Percentiles rank a stretch among this genome's conserved stretches.
These are phyloP conservation scores for Chunga burmeisteri DNA, from an alignment of 2,113 vertebrate species.

Conservation along the genomic window DNA sequence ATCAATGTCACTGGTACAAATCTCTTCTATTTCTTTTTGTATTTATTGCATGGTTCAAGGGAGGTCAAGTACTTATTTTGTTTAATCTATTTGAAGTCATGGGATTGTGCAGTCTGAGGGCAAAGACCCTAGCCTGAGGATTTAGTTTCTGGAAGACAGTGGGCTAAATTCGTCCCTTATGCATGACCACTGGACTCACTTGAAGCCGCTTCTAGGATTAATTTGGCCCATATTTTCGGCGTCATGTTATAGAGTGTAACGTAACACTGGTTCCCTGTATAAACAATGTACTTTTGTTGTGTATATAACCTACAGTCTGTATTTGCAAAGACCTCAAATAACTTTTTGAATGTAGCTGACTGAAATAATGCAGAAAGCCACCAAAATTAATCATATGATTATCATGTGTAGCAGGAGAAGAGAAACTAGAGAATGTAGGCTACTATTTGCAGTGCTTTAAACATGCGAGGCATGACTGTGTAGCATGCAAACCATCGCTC, in stretches of 20 bases:
- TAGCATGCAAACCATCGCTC: conserved; percentile 35
- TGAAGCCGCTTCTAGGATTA: conserved; percentile 3
- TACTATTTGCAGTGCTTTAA: conserved; percentile 60
- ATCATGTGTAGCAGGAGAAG: conserved; percentile 65
- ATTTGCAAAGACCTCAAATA: conserved; percentile 60
- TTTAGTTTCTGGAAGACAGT: conserved; percentile 24
- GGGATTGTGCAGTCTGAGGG: not conserved
- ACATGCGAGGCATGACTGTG: conserved; percentile 43
- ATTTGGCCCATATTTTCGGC: conserved; percentile 30
- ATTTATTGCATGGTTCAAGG: conserved; percentile 61
- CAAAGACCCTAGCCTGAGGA: conserved; percentile 7
- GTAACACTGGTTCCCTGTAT: conserved; percentile 24
- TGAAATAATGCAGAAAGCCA: conserved; percentile 74
- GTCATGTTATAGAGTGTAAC: conserved; percentile 2
- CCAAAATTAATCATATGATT: conserved; percentile 77
- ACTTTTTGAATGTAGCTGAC: conserved; percentile 73
- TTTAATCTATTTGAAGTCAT: conserved; percentile 51
- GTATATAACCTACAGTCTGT: conserved; percentile 62
- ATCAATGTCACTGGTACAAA: conserved; percentile 97
- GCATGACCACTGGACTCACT: not conserved
- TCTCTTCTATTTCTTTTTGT: conserved; percentile 66
- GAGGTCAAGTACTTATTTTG: conserved; percentile 52
- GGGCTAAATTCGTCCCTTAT: conserved; percentile 50
- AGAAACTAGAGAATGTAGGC: conserved; percentile 61
- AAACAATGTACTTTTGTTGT: conserved; percentile 61